These are phyloP conservation scores for Cephus nigrinus DNA, from an alignment of 2,888 invertebrate genomes.

Conservation along the genomic window DNA sequence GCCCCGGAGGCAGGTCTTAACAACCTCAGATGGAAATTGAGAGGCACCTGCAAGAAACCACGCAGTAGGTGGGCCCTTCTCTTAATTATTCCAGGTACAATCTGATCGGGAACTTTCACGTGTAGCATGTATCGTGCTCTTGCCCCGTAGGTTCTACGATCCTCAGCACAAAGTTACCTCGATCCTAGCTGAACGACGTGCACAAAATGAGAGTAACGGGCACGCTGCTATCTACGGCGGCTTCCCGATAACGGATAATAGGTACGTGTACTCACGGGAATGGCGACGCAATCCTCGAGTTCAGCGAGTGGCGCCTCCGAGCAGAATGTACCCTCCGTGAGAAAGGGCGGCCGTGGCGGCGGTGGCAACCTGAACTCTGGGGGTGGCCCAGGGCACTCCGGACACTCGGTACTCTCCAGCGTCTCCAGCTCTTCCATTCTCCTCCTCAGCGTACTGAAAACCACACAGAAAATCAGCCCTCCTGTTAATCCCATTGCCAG, in stretches of 20 bases:
- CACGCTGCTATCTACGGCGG: background rate
- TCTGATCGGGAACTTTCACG: conserved; percentile 6
- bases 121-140: background rate
- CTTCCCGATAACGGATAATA: background rate
- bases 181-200: background rate
- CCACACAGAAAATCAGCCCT: conserved; percentile 67
- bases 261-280: conserved; percentile 74
- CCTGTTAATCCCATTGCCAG: conserved; percentile 59
- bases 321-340: conserved; percentile 75
- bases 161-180: background rate
- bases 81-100: conserved; percentile 3
- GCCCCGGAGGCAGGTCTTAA: background rate
- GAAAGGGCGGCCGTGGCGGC: conserved; percentile 79
- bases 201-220: background rate
- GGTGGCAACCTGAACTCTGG: conserved; percentile 81
- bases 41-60: background rate
- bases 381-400: conserved; percentile 79
- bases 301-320: conserved; percentile 78
- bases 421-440: conserved; percentile 81
- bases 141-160: background rate
- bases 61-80: conserved; percentile 1
- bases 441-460: conserved; percentile 64
- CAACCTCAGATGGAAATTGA: conserved; percentile 1
- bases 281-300: conserved; percentile 80
- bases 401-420: conserved; percentile 77